Conservation (phyloP, 2,888 invertebrate species). For the Megalurothrips usitatus region DNA sequence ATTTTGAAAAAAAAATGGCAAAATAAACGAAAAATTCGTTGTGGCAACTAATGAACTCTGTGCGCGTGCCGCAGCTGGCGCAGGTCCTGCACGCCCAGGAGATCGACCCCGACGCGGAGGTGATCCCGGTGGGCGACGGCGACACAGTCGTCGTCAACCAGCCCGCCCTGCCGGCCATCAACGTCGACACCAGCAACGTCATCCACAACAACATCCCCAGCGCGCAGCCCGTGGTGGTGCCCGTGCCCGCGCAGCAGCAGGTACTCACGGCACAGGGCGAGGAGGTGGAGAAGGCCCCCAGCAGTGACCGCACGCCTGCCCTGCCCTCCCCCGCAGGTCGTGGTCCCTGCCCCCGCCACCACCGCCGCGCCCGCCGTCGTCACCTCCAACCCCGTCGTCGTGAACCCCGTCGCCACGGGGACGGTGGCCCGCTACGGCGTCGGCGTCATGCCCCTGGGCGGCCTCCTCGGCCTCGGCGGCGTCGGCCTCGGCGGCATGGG, state of each 20-base stretch:
- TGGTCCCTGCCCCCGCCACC: background rate
- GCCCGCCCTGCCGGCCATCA: background rate
- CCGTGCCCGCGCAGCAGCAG: background rate
- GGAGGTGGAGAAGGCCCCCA: background rate
- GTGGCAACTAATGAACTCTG: too few relatives aligned
- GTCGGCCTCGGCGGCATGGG: background rate
- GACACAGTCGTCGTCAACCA: background rate
- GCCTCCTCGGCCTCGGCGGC: background rate
- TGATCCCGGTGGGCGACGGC: background rate
- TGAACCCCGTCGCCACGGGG: background rate
- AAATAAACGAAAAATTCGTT: too few relatives aligned
- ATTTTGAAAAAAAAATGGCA: too few relatives aligned
- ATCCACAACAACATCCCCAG: background rate
- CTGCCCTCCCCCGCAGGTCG: background rate
- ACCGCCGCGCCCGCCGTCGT: background rate
- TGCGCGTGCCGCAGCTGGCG: background rate
- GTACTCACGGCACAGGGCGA: background rate
- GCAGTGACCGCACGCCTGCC: background rate
- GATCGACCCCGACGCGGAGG: slow-evolving; percentile 1
- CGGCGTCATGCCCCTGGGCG: background rate
- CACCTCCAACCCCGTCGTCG: background rate
- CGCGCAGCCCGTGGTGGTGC: background rate
- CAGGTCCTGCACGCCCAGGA: background rate
- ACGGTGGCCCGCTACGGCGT: background rate
- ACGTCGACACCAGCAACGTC: slow-evolving; percentile 11